Evolutionary conservation across 2,113 vertebrate species (phyloP).

Genomic region (Nannospalax galili): DNA sequence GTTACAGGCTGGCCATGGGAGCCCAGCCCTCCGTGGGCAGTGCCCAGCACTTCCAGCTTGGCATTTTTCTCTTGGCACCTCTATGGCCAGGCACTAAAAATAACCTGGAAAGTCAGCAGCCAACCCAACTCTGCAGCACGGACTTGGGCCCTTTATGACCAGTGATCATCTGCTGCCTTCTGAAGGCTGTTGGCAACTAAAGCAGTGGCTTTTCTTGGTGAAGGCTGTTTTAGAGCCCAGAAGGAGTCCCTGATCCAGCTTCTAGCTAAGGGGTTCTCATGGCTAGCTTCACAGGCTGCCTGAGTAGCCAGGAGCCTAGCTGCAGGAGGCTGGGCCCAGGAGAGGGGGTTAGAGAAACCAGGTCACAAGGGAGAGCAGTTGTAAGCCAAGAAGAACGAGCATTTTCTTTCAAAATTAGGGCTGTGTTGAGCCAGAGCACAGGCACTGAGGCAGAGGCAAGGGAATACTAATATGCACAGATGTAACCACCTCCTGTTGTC

Average conservation of each 20-base stretch:
- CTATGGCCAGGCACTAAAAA: slow-evolving; percentile 77
- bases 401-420: slow-evolving; percentile 6
- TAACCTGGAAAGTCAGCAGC: slow-evolving; percentile 65
- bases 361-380: neutral
- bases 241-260: neutral
- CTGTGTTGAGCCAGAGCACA: neutral
- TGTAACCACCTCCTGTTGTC: fast-evolving
- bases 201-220: neutral
- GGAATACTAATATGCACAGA: neutral
- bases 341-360: neutral
- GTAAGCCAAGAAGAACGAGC: neutral
- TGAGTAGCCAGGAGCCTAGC: too few species aligned
- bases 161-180: slow-evolving; percentile 67
- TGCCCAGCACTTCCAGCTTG: slow-evolving; percentile 73
- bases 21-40: neutral
- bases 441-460: neutral
- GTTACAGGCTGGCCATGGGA: neutral
- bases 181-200: slow-evolving; percentile 70
- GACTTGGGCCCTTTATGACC: slow-evolving; percentile 62
- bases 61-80: slow-evolving; percentile 72
- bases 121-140: slow-evolving; percentile 49
- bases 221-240: neutral
- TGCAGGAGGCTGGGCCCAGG: neutral
- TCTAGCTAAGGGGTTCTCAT: neutral
- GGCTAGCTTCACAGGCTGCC: neutral